Evolutionary conservation across 2,888 invertebrate species (phyloP).

Genomic region (Polia nebulosa): DNA sequence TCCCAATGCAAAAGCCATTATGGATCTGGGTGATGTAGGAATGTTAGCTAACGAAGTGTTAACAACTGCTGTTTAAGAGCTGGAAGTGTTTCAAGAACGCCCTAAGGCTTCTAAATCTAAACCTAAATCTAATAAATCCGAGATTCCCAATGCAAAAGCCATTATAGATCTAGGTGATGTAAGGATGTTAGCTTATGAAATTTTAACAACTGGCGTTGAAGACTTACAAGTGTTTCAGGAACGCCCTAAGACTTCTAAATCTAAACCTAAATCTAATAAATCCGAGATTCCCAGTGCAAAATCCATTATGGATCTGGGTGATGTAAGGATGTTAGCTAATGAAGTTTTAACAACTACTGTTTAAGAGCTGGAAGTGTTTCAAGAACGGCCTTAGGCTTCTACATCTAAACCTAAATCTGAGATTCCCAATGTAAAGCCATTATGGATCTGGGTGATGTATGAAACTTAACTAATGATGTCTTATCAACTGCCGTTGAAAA

Average conservation of each 20-base stretch:
- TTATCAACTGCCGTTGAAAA: constrained; percentile 3
- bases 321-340: constrained; percentile 19
- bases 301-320: constrained; percentile 10
- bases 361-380: background rate
- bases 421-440: background rate
- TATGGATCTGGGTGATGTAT: constrained; percentile 19
- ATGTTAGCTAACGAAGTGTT: constrained; percentile 27
- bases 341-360: constrained; percentile 14
- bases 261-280: too few species aligned
- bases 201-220: constrained; percentile 12
- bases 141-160: background rate
- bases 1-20: background rate
- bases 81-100: background rate
- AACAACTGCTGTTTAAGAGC: background rate
- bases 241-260: constrained; percentile 14
- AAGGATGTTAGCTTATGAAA: constrained; percentile 20
- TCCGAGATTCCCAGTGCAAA: background rate
- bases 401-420: too few species aligned
- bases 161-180: constrained; percentile 14
- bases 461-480: constrained; percentile 20
- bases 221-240: background rate
- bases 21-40: constrained; percentile 18
- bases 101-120: constrained; percentile 18
- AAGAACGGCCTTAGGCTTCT: constrained; percentile 4
- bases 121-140: constrained; percentile 5